A percentile compares a stretch with the other conserved stretches of the same genome.
These are phyloP conservation scores for Fragum whitleyi DNA, from an alignment of 2,888 invertebrate species.

Conservation along the genomic window DNA sequence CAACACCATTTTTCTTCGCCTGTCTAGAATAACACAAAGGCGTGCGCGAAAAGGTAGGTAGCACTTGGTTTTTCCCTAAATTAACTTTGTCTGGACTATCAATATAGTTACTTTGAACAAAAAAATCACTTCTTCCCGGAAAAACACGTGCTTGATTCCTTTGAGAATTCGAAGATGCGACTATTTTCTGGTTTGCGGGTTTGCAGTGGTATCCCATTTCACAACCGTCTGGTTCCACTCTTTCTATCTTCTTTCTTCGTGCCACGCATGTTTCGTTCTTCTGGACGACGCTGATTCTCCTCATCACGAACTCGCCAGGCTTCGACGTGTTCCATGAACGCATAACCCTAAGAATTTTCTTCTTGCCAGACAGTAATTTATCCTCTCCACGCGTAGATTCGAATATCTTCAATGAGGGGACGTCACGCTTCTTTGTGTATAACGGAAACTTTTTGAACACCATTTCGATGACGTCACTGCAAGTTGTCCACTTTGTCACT, in stretches of 20 bases:
- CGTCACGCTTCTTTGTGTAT: constrained; percentile 29
- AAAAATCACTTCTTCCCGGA: no score
- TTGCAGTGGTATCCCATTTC: not conserved
- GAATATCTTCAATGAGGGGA: constrained; percentile 51
- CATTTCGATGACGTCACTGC: constrained; percentile 66
- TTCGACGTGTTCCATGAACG: constrained; percentile 53
- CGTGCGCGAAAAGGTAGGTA: no score
- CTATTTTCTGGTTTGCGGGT: not conserved
- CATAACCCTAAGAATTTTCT: constrained; percentile 54
- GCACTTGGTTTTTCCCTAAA: not conserved
- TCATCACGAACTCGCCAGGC: constrained; percentile 47
- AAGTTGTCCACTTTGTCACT: constrained; percentile 60
- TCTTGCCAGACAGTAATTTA: constrained; percentile 50
- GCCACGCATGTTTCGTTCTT: constrained; percentile 52
- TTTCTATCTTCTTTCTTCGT: constrained; percentile 44
- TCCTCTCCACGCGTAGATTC: constrained; percentile 58
- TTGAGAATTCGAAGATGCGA: not conserved
- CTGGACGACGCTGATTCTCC: constrained; percentile 37
- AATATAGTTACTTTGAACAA: not conserved
- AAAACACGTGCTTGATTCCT: not conserved
- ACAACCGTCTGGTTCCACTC: not conserved
- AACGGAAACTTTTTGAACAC: constrained; percentile 47
- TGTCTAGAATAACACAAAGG: no score
- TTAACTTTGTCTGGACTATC: not conserved
- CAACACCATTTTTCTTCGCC: not conserved